phyloP scores from a whole-genome alignment of 2,113 vertebrate species.

The Oceanites oceanicus region DNA sequence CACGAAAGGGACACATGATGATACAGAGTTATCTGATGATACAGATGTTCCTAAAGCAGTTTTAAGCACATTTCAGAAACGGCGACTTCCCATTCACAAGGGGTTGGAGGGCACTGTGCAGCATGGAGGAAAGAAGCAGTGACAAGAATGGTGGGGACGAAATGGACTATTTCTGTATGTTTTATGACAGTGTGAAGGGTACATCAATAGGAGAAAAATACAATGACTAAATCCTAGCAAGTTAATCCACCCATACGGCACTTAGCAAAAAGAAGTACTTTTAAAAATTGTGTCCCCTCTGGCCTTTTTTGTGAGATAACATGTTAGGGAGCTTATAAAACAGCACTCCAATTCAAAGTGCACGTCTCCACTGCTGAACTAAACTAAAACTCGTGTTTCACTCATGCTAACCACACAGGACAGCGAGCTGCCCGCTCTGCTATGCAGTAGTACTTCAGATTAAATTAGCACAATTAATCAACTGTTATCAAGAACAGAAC shows the following conservation, averaged over 20 bases:
- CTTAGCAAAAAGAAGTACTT: neutral
- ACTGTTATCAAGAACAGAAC: neutral
- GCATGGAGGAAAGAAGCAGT: neutral
- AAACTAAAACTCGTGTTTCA: neutral
- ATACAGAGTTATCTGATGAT: neutral
- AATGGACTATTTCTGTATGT: neutral
- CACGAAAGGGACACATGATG: neutral
- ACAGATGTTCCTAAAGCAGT: neutral
- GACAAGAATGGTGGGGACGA: neutral
- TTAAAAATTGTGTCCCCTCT: neutral
- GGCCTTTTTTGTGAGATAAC: neutral
- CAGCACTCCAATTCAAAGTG: neutral
- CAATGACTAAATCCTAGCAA: neutral
- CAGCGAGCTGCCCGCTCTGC: neutral
- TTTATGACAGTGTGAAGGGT: neutral
- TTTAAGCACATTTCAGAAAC: neutral
- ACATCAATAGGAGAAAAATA: neutral
- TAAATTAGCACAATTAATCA: neutral
- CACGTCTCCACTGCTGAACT: neutral
- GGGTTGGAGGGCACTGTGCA: neutral
- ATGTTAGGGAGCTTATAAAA: neutral
- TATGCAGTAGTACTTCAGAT: neutral
- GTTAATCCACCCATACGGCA: neutral
- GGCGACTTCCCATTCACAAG: fast-evolving
- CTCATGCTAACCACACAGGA: neutral